Base-by-base conservation (phyloP, 2,113 vertebrate species). In the Danionella cerebrum region DNA sequence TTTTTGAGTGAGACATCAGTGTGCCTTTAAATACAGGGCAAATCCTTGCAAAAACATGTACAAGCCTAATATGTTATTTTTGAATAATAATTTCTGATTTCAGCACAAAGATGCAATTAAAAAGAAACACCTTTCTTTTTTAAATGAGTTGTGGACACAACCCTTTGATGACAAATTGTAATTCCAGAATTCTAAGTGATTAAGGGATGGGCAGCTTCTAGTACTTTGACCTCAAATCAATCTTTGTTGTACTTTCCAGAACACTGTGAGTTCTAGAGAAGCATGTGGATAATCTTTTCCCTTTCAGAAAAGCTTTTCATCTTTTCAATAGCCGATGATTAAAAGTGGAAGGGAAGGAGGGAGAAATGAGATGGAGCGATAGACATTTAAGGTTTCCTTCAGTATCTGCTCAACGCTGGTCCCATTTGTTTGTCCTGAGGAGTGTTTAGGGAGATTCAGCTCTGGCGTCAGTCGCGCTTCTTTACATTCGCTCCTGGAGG, bases 231-330 rank as follows among this genome's bases (percentile, higher is more conserved):
- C 31, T 38, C 33, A 38, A 38, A 55, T 55, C 38, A 18, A 59
- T 6, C 45, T 53, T 19, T 18, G 24, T 3, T 10, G 8, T 42
- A 19, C 16, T 50, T n/a, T 44, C 24, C n/a, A n/a, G n/a, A n/a
- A n/a, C n/a, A n/a, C n/a, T n/a, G n/a, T n/a, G n/a, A n/a, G n/a
- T n/a, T n/a, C n/a, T n/a, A n/a, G n/a, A n/a, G 38, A 65, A 53
- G 36, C 66, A 50, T 29, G 22, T 22, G 6, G 16, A 44, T 59
- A 53, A 48, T 59, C 31, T 44, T 57, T 6, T 45, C n/a, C 11
- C 12, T 62, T 67, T 25, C 14, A 55, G 16, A 18, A 67, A 67
- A 51, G 54, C 41, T 47, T 65, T 64, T 71, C 59, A 53, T 60
- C 38, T 47, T 14, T n/a, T 52, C 25, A 29, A 31, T 60, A 25